A percentile compares a stretch with the other conserved stretches of the same genome.
phyloP scores from a whole-genome alignment of 2,113 vertebrate genomes.

The Ochotona curzoniae region DNA sequence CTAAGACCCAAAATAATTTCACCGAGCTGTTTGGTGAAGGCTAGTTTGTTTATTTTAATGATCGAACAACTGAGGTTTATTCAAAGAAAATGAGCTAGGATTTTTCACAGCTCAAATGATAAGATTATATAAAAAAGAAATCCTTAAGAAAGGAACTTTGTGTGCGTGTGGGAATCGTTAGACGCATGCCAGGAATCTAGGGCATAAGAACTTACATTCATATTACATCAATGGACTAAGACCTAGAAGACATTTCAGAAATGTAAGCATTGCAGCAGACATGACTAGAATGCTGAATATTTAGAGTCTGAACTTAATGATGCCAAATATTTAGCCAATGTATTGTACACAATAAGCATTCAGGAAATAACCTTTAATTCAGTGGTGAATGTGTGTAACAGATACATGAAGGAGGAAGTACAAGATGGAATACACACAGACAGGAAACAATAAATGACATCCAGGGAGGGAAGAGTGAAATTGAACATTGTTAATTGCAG shows the following conservation, averaged over 20 bases:
- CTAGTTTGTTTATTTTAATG: conserved; percentile 77
- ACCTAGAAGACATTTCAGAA: conserved; percentile 71
- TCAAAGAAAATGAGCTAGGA: conserved; percentile 65
- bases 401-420: background rate
- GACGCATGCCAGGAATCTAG: conserved; percentile 53
- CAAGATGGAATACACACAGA: background rate
- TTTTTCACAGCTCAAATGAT: conserved; percentile 49
- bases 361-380: background rate
- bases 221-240: conserved; percentile 51
- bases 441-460: background rate
- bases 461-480: background rate
- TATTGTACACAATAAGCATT: background rate
- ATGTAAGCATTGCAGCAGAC: conserved; percentile 28
- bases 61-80: conserved; percentile 61
- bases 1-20: conserved; percentile 7
- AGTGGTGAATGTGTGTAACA: background rate
- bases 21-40: conserved; percentile 7
- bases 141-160: conserved; percentile 59
- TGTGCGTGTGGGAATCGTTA: conserved; percentile 46
- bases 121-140: conserved; percentile 50
- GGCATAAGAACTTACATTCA: conserved; percentile 58
- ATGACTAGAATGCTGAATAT: conserved; percentile 60
- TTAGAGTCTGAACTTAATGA: background rate
- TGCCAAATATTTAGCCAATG: background rate
- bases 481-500: background rate